Conservation (phyloP, 2,888 invertebrate genomes). For the Himalopsyche kuldschensis region DNA sequence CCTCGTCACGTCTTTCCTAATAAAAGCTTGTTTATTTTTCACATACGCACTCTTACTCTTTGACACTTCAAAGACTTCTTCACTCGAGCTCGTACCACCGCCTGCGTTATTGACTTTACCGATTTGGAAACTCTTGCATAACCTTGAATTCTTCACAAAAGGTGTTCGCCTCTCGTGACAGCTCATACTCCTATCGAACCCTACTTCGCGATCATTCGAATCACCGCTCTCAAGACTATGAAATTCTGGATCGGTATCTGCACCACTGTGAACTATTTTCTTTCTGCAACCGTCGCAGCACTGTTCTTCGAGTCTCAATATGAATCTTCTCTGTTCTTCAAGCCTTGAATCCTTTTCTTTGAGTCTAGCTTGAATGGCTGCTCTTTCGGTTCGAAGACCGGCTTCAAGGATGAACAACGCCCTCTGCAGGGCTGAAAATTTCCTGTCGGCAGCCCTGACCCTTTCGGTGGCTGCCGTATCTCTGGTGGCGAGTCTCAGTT, state of each 20-base stretch:
- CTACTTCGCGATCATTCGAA: slow-evolving; percentile 53
- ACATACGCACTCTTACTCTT: slow-evolving; percentile 58
- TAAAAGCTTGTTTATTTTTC: slow-evolving; percentile 61
- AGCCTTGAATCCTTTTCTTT: slow-evolving; percentile 74
- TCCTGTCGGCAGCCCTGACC: slow-evolving; percentile 69
- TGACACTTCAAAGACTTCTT: slow-evolving; percentile 53
- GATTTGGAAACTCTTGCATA: slow-evolving; percentile 58
- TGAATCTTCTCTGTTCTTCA: slow-evolving; percentile 69
- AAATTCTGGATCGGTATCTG: slow-evolving; percentile 59
- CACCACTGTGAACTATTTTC: slow-evolving; percentile 57
- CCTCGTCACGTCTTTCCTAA: slow-evolving; percentile 56
- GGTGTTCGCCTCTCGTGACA: slow-evolving; percentile 57
- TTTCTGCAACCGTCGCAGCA: slow-evolving; percentile 57
- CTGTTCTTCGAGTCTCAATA: slow-evolving; percentile 63
- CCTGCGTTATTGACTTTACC: slow-evolving; percentile 51
- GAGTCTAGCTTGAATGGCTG: slow-evolving; percentile 67
- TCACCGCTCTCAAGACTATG: slow-evolving; percentile 59
- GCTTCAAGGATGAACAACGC: slow-evolving; percentile 73
- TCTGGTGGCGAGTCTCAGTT: slow-evolving; percentile 61
- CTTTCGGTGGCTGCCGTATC: slow-evolving; percentile 60
- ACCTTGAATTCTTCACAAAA: slow-evolving; percentile 59
- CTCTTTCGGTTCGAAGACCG: slow-evolving; percentile 71
- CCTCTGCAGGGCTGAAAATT: slow-evolving; percentile 69
- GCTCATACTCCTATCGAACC: slow-evolving; percentile 57
- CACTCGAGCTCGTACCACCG: slow-evolving; percentile 58